Evolutionary conservation across 2,888 invertebrate genomes (phyloP).

Genomic region (Formica aserva): DNA sequence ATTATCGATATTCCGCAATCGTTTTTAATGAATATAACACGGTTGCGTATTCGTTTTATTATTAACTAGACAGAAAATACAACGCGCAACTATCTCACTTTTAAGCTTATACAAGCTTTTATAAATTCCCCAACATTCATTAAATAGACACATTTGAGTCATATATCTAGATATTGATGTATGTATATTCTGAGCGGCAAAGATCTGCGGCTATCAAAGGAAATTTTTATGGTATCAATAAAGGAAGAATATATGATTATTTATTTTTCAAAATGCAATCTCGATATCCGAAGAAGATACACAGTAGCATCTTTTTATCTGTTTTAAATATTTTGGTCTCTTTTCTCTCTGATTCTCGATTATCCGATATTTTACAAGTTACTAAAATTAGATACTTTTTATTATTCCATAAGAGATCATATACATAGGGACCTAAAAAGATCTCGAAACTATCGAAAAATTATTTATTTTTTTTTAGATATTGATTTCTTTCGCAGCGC

Average conservation of each 20-base stretch:
- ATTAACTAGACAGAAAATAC: not conserved
- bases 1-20: not conserved
- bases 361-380: not conserved
- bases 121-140: not conserved
- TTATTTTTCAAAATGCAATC: not conserved
- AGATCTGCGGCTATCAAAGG: not conserved
- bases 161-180: not conserved
- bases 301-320: not conserved
- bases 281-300: not conserved
- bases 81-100: not conserved
- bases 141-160: not conserved
- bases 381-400: not conserved
- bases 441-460: not conserved
- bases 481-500: conserved; percentile 21
- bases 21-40: not conserved
- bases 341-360: not conserved
- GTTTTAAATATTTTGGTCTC: not conserved
- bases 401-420: not conserved
- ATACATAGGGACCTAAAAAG: not conserved
- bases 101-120: not conserved
- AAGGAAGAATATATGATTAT: not conserved
- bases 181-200: not conserved
- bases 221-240: not conserved
- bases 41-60: not conserved
- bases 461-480: not conserved